A percentile compares a stretch with the other conserved stretches of the same genome.
Evolutionary conservation across 2,113 vertebrate genomes (phyloP).

Genomic region (Cephalopterus ornatus): DNA sequence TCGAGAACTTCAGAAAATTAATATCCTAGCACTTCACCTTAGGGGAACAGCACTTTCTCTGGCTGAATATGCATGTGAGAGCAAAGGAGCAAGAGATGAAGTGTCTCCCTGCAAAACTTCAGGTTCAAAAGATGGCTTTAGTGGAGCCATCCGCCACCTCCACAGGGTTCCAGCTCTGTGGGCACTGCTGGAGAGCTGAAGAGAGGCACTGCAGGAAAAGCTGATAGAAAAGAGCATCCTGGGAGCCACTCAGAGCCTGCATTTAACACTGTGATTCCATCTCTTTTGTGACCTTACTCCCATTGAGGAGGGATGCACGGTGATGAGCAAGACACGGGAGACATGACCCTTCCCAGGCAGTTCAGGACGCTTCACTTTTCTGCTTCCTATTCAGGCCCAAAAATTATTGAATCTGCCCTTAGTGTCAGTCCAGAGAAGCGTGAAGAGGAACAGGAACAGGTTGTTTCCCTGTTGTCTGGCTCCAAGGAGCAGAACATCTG

Average conservation of each 20-base stretch:
- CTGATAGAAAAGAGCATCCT: background rate
- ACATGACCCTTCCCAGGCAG: background rate
- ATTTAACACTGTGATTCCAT: background rate
- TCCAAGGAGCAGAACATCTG: slow-evolving; percentile 25
- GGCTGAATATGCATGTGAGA: background rate
- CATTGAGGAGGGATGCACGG: background rate
- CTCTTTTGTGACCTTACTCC: background rate
- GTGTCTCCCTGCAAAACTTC: background rate
- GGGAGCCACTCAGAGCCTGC: background rate
- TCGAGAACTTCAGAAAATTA: slow-evolving; percentile 58
- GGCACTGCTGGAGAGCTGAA: background rate
- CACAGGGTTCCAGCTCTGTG: background rate
- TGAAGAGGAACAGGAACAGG: slow-evolving; percentile 12
- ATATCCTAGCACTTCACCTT: slow-evolving; percentile 36
- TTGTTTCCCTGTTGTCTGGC: background rate
- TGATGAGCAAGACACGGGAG: background rate
- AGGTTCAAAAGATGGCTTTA: background rate
- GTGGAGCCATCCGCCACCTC: background rate
- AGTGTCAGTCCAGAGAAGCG: background rate
- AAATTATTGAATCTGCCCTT: background rate
- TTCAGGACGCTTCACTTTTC: background rate
- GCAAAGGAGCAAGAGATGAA: background rate
- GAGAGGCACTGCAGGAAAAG: background rate
- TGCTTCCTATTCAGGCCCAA: background rate
- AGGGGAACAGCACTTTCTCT: background rate